phyloP scores from a whole-genome alignment of 1,140 invertebrate species.

The Zaprionus tsacasi region DNA sequence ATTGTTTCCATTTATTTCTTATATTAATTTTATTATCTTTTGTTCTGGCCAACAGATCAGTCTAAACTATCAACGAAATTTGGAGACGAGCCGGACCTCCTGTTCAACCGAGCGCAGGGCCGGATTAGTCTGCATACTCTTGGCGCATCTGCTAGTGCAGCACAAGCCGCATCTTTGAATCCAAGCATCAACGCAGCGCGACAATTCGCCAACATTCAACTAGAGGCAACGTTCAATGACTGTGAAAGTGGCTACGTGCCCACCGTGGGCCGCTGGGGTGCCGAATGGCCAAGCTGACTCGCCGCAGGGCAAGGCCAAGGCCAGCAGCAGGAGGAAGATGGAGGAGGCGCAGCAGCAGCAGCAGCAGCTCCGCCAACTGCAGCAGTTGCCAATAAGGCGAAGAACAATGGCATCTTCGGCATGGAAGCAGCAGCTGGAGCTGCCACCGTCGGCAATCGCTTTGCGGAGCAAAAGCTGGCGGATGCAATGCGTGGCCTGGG shows the following conservation, averaged over 20 bases:
- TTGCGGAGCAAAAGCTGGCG: conserved; percentile 62
- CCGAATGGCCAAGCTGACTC: conserved; percentile 97
- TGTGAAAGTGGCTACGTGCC: conserved; percentile 88
- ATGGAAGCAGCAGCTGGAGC: conserved; percentile 19
- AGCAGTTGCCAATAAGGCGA: conserved; percentile 20
- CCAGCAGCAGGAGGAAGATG: conserved; percentile 55
- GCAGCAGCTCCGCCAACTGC: conserved; percentile 18
- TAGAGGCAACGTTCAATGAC: conserved; percentile 80
- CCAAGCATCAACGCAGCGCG: conserved; percentile 61
- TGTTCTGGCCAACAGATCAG: conserved; percentile 85
- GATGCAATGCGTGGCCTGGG: conserved; percentile 68
- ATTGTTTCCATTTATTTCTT: not conserved
- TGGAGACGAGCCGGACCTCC: conserved; percentile 85
- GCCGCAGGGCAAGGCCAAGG: conserved; percentile 81
- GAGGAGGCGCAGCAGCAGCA: conserved; percentile 7
- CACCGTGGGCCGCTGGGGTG: conserved; percentile 92
- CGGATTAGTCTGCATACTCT: conserved; percentile 84
- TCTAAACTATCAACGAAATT: conserved; percentile 87
- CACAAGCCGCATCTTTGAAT: conserved; percentile 59
- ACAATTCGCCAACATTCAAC: conserved; percentile 84
- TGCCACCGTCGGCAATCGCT: conserved; percentile 24
- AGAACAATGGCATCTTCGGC: conserved; percentile 9
- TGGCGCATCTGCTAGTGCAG: conserved; percentile 52
- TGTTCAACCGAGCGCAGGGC: conserved; percentile 85
- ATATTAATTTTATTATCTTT: not conserved